phyloP scores from a whole-genome alignment of 2,797 vertebrate genomes.

The Liasis olivaceus region DNA sequence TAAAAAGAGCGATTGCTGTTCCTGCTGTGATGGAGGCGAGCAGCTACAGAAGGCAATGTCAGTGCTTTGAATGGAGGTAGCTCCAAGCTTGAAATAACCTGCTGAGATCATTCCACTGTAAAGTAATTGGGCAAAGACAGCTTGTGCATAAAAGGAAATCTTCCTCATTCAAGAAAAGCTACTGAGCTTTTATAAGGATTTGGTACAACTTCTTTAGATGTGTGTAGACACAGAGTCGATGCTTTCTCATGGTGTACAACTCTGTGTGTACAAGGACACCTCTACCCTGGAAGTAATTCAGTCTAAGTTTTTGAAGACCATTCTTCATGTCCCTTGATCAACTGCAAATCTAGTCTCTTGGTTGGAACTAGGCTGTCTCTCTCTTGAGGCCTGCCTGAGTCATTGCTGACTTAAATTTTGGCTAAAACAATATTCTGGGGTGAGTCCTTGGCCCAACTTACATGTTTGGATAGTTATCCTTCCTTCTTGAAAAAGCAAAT shows the following conservation, averaged over 20 bases:
- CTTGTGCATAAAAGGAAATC: slow-evolving; percentile 5
- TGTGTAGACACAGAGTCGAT: not conserved
- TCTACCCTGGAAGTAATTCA: not conserved
- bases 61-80: not conserved
- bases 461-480: not conserved
- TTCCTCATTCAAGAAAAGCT: slow-evolving; percentile 3
- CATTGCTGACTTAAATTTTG: not conserved
- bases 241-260: not conserved
- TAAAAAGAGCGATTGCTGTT: slow-evolving; percentile 31
- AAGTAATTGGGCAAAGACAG: slow-evolving; percentile 25
- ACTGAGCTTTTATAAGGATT: not conserved
- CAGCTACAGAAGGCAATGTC: not conserved
- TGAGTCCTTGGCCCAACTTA: not conserved
- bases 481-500: not conserved
- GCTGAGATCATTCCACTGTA: slow-evolving; percentile 14
- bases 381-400: not conserved
- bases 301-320: not conserved
- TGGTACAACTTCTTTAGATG: not conserved
- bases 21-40: slow-evolving; percentile 13
- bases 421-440: not conserved
- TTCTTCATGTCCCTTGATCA: not conserved
- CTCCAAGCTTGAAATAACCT: not conserved
- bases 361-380: not conserved
- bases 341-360: not conserved
- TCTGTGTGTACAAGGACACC: not conserved